Evolutionary conservation across 2,888 invertebrate genomes (phyloP), one percentile per base, ranked within the genome.

Genomic region (Lacanobia oleracea): DNA sequence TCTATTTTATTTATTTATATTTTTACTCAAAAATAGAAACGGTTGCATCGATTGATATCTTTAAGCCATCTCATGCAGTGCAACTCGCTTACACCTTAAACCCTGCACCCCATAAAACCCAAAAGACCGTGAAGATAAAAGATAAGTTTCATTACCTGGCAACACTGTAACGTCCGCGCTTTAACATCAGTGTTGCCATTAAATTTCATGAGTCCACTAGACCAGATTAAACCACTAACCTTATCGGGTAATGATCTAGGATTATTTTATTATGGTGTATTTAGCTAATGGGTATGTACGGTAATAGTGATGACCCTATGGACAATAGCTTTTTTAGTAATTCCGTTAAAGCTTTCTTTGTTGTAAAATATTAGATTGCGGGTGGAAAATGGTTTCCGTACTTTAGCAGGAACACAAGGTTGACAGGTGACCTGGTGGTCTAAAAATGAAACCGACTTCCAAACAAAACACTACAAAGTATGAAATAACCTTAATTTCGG

Each of bases 131-230:
- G 45, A 81, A 78, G 76, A 81, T 82, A 73, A 62, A 61, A 78
- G 67, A 82, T 76, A 82, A 77, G 54, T 76, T 84, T 67, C 75
- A 82, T 82, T 85, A 82, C 75, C 67, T 81, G 64, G 70, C 67
- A 71, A 85, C 81, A 84, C 68, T 85, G 83, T 83, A 72, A 68
- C 54, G 68, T 75, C 45, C 40, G 56, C 60, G 67, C 71, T 62
- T 67, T 64, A 62, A 74, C 72, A 68, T 77, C 77, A 77, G 66
- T 68, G 79, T 63, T 81, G 62, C 65, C 67, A 77, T 79, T 63
- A 81, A 72, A 72, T 67, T 79, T 81, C 66, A 79, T 63, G 77
- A 77, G 66, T 48, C 51, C 66, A 79, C 67, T 77, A 81, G 66
- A 63, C 67, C n/a, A 63, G 72, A 79, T 80, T 80, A 75, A 66